phyloP scores from a whole-genome alignment of 2,797 vertebrate genomes.

The Chaetodon trifasciatus region DNA sequence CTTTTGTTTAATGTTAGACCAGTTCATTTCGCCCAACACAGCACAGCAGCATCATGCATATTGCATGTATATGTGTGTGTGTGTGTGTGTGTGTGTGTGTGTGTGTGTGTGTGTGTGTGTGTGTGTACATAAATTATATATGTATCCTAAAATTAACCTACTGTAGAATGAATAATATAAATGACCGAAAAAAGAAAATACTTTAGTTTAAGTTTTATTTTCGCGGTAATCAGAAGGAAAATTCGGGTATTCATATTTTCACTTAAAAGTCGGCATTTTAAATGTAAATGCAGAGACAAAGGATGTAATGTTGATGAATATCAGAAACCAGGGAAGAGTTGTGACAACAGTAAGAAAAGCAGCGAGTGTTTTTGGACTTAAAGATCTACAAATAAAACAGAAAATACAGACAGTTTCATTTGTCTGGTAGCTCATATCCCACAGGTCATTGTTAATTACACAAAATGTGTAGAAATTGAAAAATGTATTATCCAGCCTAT shows the following conservation, averaged over 20 bases:
- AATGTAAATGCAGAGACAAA: constrained; percentile 42
- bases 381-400: constrained; percentile 52
- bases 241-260: constrained; percentile 44
- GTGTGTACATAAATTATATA: not conserved
- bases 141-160: not conserved
- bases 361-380: constrained; percentile 48
- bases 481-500: constrained; percentile 49
- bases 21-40: not conserved
- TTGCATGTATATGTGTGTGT: not conserved
- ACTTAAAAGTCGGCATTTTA: constrained; percentile 43
- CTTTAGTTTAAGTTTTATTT: constrained; percentile 60
- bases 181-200: not conserved
- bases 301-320: constrained; percentile 19
- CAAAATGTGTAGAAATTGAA: constrained; percentile 35
- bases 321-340: constrained; percentile 38
- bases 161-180: not conserved
- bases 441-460: constrained; percentile 65
- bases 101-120: not conserved
- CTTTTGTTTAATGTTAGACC: constrained; percentile 33
- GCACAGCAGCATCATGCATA: not conserved
- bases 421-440: constrained; percentile 48
- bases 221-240: constrained; percentile 64
- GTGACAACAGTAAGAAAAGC: constrained; percentile 35
- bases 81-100: not conserved
- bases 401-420: constrained; percentile 45